Conservation (phyloP, 2,888 invertebrate species). For the Zaprionus obscuricornis region DNA sequence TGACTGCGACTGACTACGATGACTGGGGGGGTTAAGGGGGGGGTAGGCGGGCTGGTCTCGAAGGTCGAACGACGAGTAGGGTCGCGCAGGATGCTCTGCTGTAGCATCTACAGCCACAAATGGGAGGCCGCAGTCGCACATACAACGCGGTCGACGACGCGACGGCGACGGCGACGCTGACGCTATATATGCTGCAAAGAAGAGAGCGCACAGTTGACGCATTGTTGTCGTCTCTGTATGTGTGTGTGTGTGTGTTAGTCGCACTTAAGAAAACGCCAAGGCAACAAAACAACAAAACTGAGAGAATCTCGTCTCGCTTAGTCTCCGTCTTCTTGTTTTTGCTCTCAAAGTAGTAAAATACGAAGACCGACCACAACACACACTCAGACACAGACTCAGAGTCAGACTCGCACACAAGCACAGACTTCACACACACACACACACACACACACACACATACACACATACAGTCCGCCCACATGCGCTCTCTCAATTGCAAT, state of each 20-base stretch:
- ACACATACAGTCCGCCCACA: conserved; percentile 40
- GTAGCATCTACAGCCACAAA: conserved; percentile 42
- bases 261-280: conserved; percentile 66
- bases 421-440: conserved; percentile 1
- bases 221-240: conserved; percentile 22
- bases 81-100: conserved; percentile 4
- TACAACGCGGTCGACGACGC: conserved; percentile 73
- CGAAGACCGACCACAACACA: conserved; percentile 48
- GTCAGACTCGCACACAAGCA: not conserved
- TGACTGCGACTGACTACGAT: conserved; percentile 26
- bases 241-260: conserved; percentile 32
- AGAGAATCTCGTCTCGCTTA: conserved; percentile 45
- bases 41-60: no score
- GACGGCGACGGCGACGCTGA: conserved; percentile 47
- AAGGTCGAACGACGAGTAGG: not conserved
- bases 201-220: conserved; percentile 42
- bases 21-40: not conserved
- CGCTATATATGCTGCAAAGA: conserved; percentile 39
- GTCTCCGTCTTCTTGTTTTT: conserved; percentile 44
- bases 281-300: conserved; percentile 41
- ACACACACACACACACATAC: not conserved
- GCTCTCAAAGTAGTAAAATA: conserved; percentile 44
- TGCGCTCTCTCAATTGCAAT: conserved; percentile 61
- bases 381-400: conserved; percentile 19
- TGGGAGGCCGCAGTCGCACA: conserved; percentile 61